Base-by-base conservation (phyloP, 2,888 invertebrate genomes). In the Brachyptera putata region DNA sequence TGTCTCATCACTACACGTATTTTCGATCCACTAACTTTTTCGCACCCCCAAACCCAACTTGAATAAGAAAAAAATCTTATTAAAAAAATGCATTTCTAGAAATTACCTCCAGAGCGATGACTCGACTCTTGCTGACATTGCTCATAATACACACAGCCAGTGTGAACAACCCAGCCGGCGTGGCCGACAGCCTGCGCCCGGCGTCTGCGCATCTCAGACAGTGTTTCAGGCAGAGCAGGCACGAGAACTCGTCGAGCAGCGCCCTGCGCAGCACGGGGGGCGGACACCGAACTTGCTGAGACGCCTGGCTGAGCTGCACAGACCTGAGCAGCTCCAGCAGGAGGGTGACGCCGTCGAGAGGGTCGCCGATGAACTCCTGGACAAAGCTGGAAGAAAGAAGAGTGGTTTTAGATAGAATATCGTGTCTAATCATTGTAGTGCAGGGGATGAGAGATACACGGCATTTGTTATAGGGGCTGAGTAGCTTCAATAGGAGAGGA, bases 361-460 rank as follows among this genome's bases (percentile, higher is more conserved):
- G 91, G 60, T 91, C 87, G 57, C 89, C 85, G 0, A 92, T 84
- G 74, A 95, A 95, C 75, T 95, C 95, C 75, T 93, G 92, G 7
- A 95, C 87, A 74, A 95, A 96, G 75, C 95, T 95, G 79, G 1
- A 30, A 30, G 30, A 5, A 11, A 30, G 11, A 30, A 7, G 30
- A 11, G 11, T n/a, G n/a, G n/a, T n/a, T n/a, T n/a, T n/a, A n/a
- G n/a, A n/a, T n/a, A n/a, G n/a, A n/a, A n/a, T n/a, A n/a, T n/a
- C n/a, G n/a, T n/a, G n/a, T n/a, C n/a, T n/a, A n/a, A n/a, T n/a
- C n/a, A n/a, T n/a, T n/a, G n/a, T n/a, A n/a, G n/a, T n/a, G n/a
- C n/a, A n/a, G n/a, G n/a, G n/a, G n/a, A n/a, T n/a, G n/a, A n/a
- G n/a, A n/a, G n/a, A n/a, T n/a, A n/a, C n/a, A n/a, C n/a, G n/a